Evolutionary conservation across 23 tunicate species (phyloP).

Genomic region (Corella eumyota): DNA sequence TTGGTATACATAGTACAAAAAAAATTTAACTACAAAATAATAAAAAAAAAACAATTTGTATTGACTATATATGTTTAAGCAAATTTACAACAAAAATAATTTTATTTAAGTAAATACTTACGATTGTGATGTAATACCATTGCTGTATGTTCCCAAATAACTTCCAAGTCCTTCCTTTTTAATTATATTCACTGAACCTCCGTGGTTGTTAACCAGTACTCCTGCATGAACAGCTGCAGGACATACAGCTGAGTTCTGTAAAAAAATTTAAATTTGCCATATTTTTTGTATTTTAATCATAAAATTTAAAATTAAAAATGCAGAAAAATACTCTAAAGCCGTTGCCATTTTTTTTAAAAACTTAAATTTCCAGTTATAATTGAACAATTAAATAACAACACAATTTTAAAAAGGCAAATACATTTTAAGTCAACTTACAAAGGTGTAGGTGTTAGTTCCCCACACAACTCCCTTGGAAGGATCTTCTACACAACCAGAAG

Average conservation of each 20-base stretch:
- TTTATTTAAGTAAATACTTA: too few relatives aligned
- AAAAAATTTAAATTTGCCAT: too few relatives aligned
- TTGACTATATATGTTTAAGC: background rate
- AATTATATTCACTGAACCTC: constrained; percentile 25
- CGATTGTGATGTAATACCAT: constrained; percentile 47
- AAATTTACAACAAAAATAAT: too few relatives aligned
- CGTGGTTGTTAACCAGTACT: constrained; percentile 41
- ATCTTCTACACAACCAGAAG: constrained; percentile 74
- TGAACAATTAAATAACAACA: too few relatives aligned
- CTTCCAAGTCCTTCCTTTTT: constrained; percentile 19
- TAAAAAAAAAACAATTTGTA: background rate
- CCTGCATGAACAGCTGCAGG: constrained; percentile 80
- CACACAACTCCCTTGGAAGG: constrained; percentile 14
- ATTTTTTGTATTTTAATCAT: too few relatives aligned
- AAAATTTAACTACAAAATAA: too few relatives aligned
- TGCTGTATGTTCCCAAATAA: constrained; percentile 31
- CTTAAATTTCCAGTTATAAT: too few relatives aligned
- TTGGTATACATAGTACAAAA: background rate
- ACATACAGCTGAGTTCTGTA: constrained; percentile 63
- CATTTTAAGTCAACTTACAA: constrained; percentile 18
- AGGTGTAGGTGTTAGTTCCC: constrained; percentile 42
- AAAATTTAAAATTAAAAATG: too few relatives aligned
- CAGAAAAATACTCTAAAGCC: too few relatives aligned
- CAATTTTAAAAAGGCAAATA: too few relatives aligned
- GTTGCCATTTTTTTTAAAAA: too few relatives aligned